Evolutionary conservation across 2,888 invertebrate species (phyloP).

Genomic region (Rhagonycha lutea): DNA sequence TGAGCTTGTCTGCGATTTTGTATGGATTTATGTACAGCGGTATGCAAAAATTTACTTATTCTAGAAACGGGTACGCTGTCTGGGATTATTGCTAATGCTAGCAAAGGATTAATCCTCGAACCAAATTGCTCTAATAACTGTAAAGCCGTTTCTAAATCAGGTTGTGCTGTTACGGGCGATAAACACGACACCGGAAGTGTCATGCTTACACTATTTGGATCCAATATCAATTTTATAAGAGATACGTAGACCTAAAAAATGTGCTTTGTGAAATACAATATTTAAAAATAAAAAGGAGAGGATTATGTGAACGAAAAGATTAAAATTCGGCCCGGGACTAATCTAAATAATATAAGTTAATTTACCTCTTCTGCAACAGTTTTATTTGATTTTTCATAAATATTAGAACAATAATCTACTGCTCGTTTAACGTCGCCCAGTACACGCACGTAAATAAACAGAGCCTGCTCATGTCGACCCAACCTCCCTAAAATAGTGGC

Average conservation of each 20-base stretch:
- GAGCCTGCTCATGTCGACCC: conserved; percentile 88
- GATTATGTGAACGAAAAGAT: no score
- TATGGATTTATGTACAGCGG: conserved; percentile 72
- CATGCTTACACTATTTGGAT: conserved; percentile 46
- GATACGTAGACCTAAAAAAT: conserved; percentile 49
- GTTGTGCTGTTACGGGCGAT: conserved; percentile 67
- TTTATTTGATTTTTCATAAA: conserved; percentile 57
- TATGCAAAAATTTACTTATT: conserved; percentile 60
- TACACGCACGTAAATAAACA: conserved; percentile 89
- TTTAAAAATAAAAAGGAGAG: no score
- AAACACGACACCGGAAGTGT: conserved; percentile 48
- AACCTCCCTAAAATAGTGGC: conserved; percentile 92
- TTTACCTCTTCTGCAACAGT: conserved; percentile 29
- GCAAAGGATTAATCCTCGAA: conserved; percentile 79
- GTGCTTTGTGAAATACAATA: background rate
- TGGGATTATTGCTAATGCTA: conserved; percentile 80
- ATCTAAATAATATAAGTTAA: background rate
- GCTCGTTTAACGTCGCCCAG: conserved; percentile 85
- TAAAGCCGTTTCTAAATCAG: conserved; percentile 81
- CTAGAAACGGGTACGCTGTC: conserved; percentile 76
- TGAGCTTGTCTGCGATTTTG: conserved; percentile 75
- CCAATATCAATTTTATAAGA: conserved; percentile 50
- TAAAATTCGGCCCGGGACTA: no score
- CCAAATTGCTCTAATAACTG: conserved; percentile 83
- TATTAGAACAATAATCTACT: conserved; percentile 79